These are phyloP conservation scores for Cyaniris semiargus DNA, from an alignment of 2,888 invertebrate species.

Conservation along the genomic window DNA sequence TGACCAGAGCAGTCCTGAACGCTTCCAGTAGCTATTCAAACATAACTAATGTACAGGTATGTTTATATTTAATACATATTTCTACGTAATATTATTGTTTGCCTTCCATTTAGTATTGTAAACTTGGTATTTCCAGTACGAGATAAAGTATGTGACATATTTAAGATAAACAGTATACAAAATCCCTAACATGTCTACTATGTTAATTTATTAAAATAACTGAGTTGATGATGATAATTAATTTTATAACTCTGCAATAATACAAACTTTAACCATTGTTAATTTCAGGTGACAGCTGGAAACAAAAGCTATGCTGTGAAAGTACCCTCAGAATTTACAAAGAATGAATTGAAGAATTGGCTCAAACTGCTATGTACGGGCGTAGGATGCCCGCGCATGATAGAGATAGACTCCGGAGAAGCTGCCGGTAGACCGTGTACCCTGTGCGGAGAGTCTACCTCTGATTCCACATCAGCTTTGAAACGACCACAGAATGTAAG, in stretches of 20 bases:
- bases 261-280: neutral
- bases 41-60: conserved; percentile 69
- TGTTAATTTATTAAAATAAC: neutral
- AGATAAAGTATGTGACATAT: neutral
- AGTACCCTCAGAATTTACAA: conserved; percentile 73
- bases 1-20: conserved; percentile 75
- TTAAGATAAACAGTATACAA: neutral
- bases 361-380: conserved; percentile 74
- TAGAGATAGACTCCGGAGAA: conserved; percentile 73
- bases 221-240: no score
- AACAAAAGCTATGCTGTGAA: conserved; percentile 78
- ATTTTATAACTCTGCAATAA: neutral
- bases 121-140: neutral
- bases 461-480: conserved; percentile 57
- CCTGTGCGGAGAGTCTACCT: conserved; percentile 68
- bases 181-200: no score
- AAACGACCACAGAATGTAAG: conserved; percentile 67
- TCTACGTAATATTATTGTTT: neutral
- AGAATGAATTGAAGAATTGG: conserved; percentile 74
- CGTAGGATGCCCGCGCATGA: conserved; percentile 78
- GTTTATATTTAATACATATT: conserved; percentile 9
- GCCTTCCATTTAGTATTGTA: no score
- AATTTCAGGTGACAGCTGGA: conserved; percentile 62
- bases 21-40: conserved; percentile 77
- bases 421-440: conserved; percentile 67